phyloP scores from a whole-genome alignment of 2,888 invertebrate species.

The Spisula subtruncata region DNA sequence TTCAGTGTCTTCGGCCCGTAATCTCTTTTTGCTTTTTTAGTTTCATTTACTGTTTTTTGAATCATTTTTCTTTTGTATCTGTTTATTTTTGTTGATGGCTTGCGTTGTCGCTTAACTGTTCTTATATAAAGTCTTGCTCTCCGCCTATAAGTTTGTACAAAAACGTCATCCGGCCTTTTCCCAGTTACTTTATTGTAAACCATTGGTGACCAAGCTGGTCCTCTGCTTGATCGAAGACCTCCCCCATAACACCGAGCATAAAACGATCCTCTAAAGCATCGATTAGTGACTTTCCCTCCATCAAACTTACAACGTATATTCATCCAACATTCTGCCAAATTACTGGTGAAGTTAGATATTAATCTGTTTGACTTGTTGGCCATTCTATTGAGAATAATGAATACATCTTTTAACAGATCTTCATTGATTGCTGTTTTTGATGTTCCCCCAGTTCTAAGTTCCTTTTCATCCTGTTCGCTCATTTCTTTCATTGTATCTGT shows the following conservation, averaged over 20 bases:
- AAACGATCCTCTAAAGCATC: slow-evolving; percentile 34
- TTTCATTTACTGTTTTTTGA: background rate
- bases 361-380: slow-evolving; percentile 34
- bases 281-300: slow-evolving; percentile 46
- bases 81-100: background rate
- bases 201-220: slow-evolving; percentile 45
- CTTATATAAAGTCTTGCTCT: background rate
- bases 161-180: slow-evolving; percentile 28
- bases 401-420: slow-evolving; percentile 19
- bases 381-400: slow-evolving; percentile 31
- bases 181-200: slow-evolving; percentile 23
- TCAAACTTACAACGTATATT: slow-evolving; percentile 44
- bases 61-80: slow-evolving; percentile 27
- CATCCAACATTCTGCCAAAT: slow-evolving; percentile 51
- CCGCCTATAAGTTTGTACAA: slow-evolving; percentile 27
- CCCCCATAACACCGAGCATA: slow-evolving; percentile 48
- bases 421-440: background rate
- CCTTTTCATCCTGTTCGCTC: background rate
- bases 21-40: slow-evolving; percentile 22
- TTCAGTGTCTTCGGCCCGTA: slow-evolving; percentile 36
- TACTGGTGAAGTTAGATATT: slow-evolving; percentile 47
- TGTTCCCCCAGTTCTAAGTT: background rate
- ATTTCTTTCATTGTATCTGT: background rate
- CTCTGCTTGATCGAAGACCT: slow-evolving; percentile 23
- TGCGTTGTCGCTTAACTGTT: background rate